These are phyloP conservation scores for Acrobasis repandana DNA, from an alignment of 2,888 invertebrate genomes.

Conservation along the genomic window DNA sequence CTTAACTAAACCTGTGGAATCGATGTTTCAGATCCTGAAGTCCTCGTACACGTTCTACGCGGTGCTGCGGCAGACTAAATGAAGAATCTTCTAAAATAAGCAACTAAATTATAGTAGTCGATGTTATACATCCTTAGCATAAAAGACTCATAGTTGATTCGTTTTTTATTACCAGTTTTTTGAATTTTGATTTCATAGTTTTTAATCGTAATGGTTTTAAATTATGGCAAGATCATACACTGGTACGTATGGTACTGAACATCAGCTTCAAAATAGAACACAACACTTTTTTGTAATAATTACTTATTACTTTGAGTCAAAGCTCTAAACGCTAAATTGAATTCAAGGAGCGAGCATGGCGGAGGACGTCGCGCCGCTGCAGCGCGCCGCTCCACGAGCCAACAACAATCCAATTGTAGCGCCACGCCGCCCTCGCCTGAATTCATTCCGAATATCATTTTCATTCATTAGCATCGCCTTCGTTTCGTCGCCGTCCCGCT, in stretches of 20 bases:
- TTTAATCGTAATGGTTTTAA: too few relatives aligned
- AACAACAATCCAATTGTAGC: slow-evolving; percentile 30
- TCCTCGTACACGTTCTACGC: slow-evolving; percentile 75
- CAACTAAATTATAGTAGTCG: too few relatives aligned
- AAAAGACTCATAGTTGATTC: too few relatives aligned
- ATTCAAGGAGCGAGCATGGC: slow-evolving; percentile 18
- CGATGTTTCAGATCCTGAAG: slow-evolving; percentile 67
- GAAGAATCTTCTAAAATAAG: slow-evolving; percentile 10
- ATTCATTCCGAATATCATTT: slow-evolving; percentile 34
- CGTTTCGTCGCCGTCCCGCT: slow-evolving; percentile 16
- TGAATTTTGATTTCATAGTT: too few relatives aligned
- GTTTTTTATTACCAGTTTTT: too few relatives aligned
- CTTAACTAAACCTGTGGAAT: too few relatives aligned
- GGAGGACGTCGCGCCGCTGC: slow-evolving; percentile 10
- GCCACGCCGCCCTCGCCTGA: slow-evolving; percentile 30
- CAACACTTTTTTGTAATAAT: not conserved
- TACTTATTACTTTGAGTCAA: not conserved
- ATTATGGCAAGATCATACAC: too few relatives aligned
- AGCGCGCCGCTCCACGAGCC: slow-evolving; percentile 5
- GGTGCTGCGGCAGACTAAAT: slow-evolving; percentile 69
- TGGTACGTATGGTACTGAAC: too few relatives aligned
- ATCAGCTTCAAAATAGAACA: too few relatives aligned
- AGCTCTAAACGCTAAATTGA: slow-evolving; percentile 23
- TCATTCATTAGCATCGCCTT: slow-evolving; percentile 29
- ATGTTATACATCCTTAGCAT: too few relatives aligned